Evolutionary conservation across 2,797 vertebrate genomes (phyloP).

Genomic region (Poecile montanus): DNA sequence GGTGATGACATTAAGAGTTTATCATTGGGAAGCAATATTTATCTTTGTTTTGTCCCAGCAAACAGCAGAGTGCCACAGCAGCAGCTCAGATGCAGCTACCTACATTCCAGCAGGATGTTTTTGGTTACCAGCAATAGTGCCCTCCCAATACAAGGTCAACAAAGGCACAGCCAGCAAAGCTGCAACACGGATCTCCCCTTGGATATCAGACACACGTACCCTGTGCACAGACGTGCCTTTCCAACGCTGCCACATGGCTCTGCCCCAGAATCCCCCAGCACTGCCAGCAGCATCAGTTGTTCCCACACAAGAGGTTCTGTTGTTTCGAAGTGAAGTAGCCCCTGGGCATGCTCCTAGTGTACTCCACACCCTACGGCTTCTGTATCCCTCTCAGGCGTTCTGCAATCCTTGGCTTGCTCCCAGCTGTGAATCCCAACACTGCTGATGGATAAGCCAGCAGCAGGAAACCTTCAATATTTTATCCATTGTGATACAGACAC

Average conservation of each 20-base stretch:
- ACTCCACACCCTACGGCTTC: neutral
- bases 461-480: accelerated
- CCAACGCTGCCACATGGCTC: neutral
- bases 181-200: accelerated
- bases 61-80: neutral
- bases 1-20: constrained; percentile 1
- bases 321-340: neutral
- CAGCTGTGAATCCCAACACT: neutral
- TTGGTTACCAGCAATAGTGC: neutral
- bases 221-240: neutral
- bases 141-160: neutral
- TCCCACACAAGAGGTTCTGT: neutral
- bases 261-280: neutral
- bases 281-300: neutral
- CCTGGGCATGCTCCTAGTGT: neutral
- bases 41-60: neutral
- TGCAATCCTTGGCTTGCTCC: neutral
- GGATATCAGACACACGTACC: neutral
- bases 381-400: neutral
- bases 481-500: neutral
- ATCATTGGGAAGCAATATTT: neutral
- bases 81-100: neutral
- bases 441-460: neutral
- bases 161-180: neutral
- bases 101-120: neutral